These are phyloP conservation scores for Lethrus apterus DNA, from an alignment of 1,140 invertebrate genomes.

Conservation along the genomic window DNA sequence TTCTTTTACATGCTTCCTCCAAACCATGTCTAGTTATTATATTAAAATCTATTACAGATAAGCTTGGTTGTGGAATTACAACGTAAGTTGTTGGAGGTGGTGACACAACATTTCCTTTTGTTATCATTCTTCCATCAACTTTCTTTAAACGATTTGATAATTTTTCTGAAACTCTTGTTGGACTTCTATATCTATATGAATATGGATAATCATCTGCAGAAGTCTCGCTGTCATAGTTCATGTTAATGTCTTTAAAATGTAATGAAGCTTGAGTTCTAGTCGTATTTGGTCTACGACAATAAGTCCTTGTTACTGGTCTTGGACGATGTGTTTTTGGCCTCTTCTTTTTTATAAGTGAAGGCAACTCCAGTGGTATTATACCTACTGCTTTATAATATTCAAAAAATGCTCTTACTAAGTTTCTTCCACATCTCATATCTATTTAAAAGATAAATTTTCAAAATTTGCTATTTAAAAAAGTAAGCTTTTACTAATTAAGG, in stretches of 20 bases:
- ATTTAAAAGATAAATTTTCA: neutral
- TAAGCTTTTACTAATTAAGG: conserved; percentile 49
- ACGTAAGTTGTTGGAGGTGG: conserved; percentile 33
- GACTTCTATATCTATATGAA: conserved; percentile 22
- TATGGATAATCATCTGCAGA: conserved; percentile 41
- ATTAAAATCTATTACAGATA: conserved; percentile 68
- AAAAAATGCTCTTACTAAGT: conserved; percentile 48
- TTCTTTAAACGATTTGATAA: conserved; percentile 18
- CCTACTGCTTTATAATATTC: conserved; percentile 75
- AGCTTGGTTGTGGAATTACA: conserved; percentile 49
- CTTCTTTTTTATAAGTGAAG: conserved; percentile 46
- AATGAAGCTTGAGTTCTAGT: conserved; percentile 50
- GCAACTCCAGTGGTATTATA: conserved; percentile 53
- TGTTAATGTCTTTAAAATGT: conserved; percentile 51
- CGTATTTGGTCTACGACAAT: conserved; percentile 47
- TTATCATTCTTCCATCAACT: neutral
- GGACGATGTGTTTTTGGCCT: conserved; percentile 43
- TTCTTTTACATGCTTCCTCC: conserved; percentile 9
- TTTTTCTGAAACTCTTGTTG: conserved; percentile 25
- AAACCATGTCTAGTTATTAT: conserved; percentile 49
- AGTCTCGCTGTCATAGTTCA: conserved; percentile 47
- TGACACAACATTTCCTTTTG: conserved; percentile 27
- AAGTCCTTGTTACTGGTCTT: conserved; percentile 44
- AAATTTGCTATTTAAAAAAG: neutral
- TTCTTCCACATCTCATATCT: neutral